phyloP scores from a whole-genome alignment of 1,140 invertebrate species.

The Drosophila nannoptera region DNA sequence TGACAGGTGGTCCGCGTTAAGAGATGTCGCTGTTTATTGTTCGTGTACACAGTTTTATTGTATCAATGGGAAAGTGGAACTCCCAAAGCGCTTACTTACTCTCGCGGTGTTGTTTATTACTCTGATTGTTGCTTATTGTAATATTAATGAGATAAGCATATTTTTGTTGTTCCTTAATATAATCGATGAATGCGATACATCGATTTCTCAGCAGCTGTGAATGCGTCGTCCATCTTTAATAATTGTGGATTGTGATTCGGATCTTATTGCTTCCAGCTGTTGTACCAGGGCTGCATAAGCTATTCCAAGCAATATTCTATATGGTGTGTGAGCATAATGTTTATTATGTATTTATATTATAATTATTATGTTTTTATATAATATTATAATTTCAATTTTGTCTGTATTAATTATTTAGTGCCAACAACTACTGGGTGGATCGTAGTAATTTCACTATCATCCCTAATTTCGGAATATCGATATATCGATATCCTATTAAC shows the following conservation, averaged over 20 bases:
- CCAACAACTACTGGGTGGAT: too few relatives aligned
- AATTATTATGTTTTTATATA: too few relatives aligned
- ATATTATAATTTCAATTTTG: too few relatives aligned
- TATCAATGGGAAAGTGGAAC: background rate
- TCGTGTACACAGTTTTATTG: background rate
- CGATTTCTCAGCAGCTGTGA: constrained; percentile 46
- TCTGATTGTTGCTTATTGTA: constrained; percentile 34
- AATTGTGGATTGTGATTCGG: constrained; percentile 9
- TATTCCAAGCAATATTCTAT: background rate
- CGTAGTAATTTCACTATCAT: background rate
- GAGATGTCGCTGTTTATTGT: constrained; percentile 5
- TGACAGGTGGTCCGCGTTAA: constrained; percentile 19
- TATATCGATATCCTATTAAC: constrained; percentile 9
- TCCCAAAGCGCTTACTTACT: constrained; percentile 1
- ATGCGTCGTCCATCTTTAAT: background rate
- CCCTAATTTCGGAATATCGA: constrained; percentile 3
- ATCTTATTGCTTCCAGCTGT: constrained; percentile 7
- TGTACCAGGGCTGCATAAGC: constrained; percentile 4
- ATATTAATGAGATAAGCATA: constrained; percentile 48
- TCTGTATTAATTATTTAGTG: too few relatives aligned
- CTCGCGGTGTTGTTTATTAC: constrained; percentile 15
- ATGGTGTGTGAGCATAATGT: too few relatives aligned
- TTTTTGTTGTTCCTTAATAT: constrained; percentile 36
- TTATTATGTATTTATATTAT: too few relatives aligned
- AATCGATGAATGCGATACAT: constrained; percentile 24